A percentile compares a stretch with the other conserved stretches of the same genome.
These are phyloP conservation scores for Salvelinus alpinus DNA, from an alignment of 2,113 vertebrate species.

Conservation along the genomic window DNA sequence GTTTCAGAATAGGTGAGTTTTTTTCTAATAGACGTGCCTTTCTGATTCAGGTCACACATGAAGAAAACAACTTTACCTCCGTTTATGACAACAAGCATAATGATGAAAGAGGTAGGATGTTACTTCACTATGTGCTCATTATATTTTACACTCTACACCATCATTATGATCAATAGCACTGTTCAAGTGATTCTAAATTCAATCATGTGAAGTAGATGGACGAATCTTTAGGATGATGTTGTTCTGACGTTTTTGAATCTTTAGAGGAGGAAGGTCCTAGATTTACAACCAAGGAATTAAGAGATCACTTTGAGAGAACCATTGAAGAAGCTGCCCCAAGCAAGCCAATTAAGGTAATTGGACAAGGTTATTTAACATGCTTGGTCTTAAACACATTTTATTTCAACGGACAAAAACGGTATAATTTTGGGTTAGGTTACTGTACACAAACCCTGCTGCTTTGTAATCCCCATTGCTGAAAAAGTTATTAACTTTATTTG, in stretches of 20 bases:
- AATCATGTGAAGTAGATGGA: too few relatives aligned
- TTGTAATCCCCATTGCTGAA: too few relatives aligned
- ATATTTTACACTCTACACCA: neutral
- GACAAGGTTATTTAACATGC: neutral
- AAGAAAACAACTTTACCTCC: constrained; percentile 41
- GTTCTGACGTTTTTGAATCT: constrained; percentile 33
- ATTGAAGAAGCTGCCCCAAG: constrained; percentile 77
- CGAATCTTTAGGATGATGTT: too few relatives aligned
- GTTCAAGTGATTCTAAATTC: too few relatives aligned
- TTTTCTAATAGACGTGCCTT: neutral
- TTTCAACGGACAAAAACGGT: too few relatives aligned
- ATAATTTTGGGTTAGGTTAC: neutral
- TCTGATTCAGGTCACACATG: constrained; percentile 58
- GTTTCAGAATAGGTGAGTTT: neutral
- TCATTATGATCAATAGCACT: neutral
- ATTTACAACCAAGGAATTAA: constrained; percentile 87
- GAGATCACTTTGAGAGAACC: constrained; percentile 88
- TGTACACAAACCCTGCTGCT: neutral
- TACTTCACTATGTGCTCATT: constrained; percentile 2
- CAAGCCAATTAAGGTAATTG: constrained; percentile 85
- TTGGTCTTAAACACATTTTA: neutral
- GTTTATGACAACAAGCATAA: constrained; percentile 66
- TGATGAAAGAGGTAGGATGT: constrained; percentile 64
- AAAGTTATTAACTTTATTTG: too few relatives aligned
- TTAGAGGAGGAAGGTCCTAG: constrained; percentile 83